Evolutionary conservation across 2,113 vertebrate genomes (phyloP).

Genomic region (Tursiops truncatus): DNA sequence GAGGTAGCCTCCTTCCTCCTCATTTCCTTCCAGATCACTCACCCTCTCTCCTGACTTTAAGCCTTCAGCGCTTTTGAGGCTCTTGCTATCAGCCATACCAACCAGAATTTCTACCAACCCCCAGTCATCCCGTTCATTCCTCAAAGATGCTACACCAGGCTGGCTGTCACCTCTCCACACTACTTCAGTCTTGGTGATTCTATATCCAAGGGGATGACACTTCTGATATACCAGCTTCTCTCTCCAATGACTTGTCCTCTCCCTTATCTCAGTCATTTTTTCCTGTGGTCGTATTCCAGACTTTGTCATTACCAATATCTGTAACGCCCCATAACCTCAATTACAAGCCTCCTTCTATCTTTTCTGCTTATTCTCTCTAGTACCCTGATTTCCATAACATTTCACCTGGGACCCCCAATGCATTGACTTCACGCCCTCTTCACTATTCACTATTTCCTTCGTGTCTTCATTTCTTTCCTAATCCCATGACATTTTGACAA

Average conservation of each 20-base stretch:
- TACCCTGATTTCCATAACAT: neutral
- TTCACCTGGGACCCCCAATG: neutral
- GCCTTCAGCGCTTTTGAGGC: neutral
- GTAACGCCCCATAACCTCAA: neutral
- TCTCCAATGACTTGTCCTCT: neutral
- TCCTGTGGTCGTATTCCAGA: neutral
- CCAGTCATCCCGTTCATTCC: neutral
- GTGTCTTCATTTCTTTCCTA: neutral
- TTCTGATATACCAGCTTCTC: neutral
- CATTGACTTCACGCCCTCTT: neutral
- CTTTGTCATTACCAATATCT: neutral
- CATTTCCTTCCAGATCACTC: neutral
- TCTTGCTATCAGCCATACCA: neutral
- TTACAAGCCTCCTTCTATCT: neutral
- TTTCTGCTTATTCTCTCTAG: neutral
- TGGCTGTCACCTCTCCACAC: neutral
- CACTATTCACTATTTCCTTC: neutral
- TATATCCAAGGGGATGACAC: neutral
- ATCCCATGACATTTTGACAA: neutral
- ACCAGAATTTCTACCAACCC: neutral
- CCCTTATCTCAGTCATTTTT: neutral
- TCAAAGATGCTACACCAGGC: neutral
- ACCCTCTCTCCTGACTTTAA: neutral
- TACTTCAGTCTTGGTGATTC: neutral
- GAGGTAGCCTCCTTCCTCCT: neutral